Evolutionary conservation across 1,140 invertebrate genomes (phyloP).

Genomic region (Bombus terrestris): DNA sequence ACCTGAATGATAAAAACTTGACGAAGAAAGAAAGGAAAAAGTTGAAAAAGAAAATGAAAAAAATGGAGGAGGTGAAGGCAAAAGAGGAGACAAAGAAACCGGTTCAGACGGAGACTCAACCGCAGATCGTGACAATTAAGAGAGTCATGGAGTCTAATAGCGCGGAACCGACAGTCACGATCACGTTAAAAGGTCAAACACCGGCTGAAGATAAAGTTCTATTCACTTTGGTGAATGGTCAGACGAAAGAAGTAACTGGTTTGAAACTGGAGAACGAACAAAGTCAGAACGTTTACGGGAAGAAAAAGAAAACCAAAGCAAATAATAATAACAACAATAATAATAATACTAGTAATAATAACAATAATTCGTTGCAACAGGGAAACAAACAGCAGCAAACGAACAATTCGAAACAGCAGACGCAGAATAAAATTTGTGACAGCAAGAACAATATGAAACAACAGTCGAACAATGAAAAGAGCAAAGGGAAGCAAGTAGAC

Average conservation of each 20-base stretch:
- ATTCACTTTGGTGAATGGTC: constrained; percentile 89
- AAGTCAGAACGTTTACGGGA: constrained; percentile 69
- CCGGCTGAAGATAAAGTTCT: constrained; percentile 89
- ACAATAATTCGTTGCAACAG: constrained; percentile 45
- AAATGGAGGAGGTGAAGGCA: constrained; percentile 70
- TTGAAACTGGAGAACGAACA: constrained; percentile 71
- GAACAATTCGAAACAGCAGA: constrained; percentile 67
- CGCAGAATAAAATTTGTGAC: constrained; percentile 51
- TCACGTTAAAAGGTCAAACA: constrained; percentile 89
- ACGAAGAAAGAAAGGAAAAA: constrained; percentile 80
- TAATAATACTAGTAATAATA: constrained; percentile 48
- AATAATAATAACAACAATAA: constrained; percentile 60
- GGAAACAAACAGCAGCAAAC: constrained; percentile 67
- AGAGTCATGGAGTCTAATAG: constrained; percentile 86
- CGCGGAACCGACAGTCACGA: constrained; percentile 88
- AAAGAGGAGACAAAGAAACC: constrained; percentile 71
- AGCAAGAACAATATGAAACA: constrained; percentile 55
- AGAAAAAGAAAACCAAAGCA: constrained; percentile 83
- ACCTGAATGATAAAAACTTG: constrained; percentile 66
- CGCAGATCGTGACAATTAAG: constrained; percentile 89
- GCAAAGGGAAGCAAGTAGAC: constrained; percentile 70
- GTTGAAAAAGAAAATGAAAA: constrained; percentile 75
- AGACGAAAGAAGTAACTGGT: constrained; percentile 83
- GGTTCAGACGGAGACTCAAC: constrained; percentile 76
- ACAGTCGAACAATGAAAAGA: constrained; percentile 67